phyloP scores from a whole-genome alignment of 2,113 vertebrate species.

The Rhombomys opimus region DNA sequence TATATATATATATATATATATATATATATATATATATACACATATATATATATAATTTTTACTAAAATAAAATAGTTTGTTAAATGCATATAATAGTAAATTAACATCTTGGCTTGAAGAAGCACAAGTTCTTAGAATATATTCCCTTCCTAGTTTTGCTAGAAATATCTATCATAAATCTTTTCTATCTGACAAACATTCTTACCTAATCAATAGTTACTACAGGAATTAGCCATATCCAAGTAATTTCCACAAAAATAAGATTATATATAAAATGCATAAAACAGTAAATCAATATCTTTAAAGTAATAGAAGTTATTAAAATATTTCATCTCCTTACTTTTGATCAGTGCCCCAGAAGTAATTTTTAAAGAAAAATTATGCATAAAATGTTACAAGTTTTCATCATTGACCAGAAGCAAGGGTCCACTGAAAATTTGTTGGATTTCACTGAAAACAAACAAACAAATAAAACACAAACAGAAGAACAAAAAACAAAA shows the following conservation, averaged over 20 bases:
- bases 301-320: no score
- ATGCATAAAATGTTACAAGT: background rate
- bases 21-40: no score
- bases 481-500: background rate
- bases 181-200: background rate
- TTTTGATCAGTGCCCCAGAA: background rate
- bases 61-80: background rate
- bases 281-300: background rate
- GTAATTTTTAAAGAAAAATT: background rate
- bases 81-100: background rate
- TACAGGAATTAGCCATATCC: background rate
- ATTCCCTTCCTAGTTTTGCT: background rate
- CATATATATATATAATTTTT: background rate
- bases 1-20: no score
- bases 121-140: background rate
- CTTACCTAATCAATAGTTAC: background rate
- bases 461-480: background rate
- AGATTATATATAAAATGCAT: background rate
- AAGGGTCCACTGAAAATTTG: background rate
- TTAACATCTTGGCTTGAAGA: background rate
- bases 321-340: background rate
- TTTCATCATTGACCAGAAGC: background rate
- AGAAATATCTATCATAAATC: background rate
- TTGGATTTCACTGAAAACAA: background rate
- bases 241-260: background rate